Percentiles rank a stretch among this genome's conserved stretches.
Conservation (phyloP, 2,888 invertebrate genomes). For the Eudasyphora cyanicolor region DNA sequence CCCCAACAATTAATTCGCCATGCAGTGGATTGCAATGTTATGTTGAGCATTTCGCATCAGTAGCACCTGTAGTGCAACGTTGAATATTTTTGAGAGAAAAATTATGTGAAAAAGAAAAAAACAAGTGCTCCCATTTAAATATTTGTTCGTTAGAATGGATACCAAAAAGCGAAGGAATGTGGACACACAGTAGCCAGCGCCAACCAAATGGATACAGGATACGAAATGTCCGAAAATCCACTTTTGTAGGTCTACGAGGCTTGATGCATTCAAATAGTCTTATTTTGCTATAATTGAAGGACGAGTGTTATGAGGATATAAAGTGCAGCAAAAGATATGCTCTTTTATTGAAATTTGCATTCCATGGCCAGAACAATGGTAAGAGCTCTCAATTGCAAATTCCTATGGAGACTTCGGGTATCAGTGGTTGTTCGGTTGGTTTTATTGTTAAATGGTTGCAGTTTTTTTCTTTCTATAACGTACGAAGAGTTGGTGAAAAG, state of each 20-base stretch:
- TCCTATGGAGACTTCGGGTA: not conserved
- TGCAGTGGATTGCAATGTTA: not conserved
- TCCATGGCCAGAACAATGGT: not conserved
- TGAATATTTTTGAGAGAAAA: not conserved
- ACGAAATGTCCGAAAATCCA: no score
- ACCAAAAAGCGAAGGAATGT: not conserved
- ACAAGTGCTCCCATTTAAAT: not conserved
- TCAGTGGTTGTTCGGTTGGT: not conserved
- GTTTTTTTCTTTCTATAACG: not conserved
- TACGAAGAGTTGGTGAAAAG: no score
- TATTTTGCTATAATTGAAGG: not conserved
- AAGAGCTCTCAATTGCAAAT: not conserved
- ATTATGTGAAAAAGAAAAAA: not conserved
- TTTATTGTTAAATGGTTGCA: not conserved
- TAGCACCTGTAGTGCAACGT: constrained; percentile 49
- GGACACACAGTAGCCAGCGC: not conserved
- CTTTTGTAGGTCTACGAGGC: not conserved
- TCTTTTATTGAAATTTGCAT: not conserved
- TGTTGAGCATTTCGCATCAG: constrained; percentile 38
- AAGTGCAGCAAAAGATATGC: not conserved
- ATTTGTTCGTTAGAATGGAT: constrained; percentile 10
- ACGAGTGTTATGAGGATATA: not conserved
- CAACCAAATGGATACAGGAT: not conserved
- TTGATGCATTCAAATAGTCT: not conserved
- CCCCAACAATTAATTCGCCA: not conserved